These are phyloP conservation scores for Zapornia atra DNA, from an alignment of 2,113 vertebrate species.

Conservation along the genomic window DNA sequence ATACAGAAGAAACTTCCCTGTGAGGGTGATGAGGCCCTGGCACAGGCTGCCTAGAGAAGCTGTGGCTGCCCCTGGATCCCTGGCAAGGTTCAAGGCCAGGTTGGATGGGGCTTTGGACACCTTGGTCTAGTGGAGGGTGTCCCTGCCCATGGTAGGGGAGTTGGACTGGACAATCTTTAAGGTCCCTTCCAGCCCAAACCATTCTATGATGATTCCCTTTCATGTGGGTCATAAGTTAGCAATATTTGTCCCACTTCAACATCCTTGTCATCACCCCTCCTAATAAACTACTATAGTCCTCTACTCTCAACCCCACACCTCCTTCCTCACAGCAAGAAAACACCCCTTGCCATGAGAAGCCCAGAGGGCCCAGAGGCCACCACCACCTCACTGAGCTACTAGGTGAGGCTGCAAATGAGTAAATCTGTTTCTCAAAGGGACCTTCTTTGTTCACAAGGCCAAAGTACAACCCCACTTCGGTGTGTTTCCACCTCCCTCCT, in stretches of 20 bases:
- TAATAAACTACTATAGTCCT: not conserved
- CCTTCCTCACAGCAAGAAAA: not conserved
- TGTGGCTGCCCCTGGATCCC: too few species aligned
- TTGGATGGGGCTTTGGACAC: too few species aligned
- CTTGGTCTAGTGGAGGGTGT: too few species aligned
- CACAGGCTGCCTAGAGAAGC: too few species aligned
- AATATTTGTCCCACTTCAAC: not conserved
- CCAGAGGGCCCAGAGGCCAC: not conserved
- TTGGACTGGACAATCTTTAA: too few species aligned
- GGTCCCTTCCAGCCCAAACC: too few species aligned
- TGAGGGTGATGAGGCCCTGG: too few species aligned
- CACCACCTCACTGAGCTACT: not conserved
- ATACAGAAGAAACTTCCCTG: too few species aligned
- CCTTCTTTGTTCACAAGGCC: not conserved
- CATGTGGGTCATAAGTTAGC: not conserved
- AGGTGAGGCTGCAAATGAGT: not conserved
- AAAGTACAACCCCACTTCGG: not conserved
- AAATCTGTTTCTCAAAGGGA: not conserved
- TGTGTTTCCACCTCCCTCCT: not conserved
- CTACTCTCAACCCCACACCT: not conserved
- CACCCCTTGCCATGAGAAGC: not conserved
- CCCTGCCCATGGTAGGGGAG: too few species aligned
- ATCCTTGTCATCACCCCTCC: not conserved
- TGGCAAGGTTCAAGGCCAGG: too few species aligned
- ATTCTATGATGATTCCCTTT: not conserved